A percentile compares a stretch with the other conserved stretches of the same genome.
These are phyloP conservation scores for Lepus timidus DNA, from an alignment of 2,113 vertebrate species.

Conservation along the genomic window DNA sequence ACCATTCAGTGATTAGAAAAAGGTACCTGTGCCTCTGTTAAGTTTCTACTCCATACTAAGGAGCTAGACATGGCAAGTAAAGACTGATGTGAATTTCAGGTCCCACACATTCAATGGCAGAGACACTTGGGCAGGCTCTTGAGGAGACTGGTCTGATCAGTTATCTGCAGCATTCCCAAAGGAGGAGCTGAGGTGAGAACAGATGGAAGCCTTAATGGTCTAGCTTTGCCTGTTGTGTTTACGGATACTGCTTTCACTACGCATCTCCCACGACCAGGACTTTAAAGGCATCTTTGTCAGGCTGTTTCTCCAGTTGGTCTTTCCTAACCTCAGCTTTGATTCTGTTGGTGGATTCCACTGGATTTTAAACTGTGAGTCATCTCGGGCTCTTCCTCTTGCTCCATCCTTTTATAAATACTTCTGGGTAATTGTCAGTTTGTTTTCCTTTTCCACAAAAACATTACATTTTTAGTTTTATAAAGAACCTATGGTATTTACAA, in stretches of 20 bases:
- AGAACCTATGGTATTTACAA: too few relatives aligned
- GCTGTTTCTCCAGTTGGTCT: not conserved
- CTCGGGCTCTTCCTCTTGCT: not conserved
- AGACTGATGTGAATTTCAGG: not conserved
- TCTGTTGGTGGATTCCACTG: not conserved
- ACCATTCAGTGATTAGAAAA: not conserved
- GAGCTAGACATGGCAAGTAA: not conserved
- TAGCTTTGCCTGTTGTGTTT: not conserved
- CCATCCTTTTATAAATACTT: not conserved
- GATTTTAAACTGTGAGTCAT: not conserved
- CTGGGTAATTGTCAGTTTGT: not conserved
- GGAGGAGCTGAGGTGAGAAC: not conserved
- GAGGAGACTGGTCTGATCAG: not conserved
- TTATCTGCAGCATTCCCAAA: not conserved
- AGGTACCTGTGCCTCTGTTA: not conserved
- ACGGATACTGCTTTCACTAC: not conserved
- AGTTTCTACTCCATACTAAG: not conserved
- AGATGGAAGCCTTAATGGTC: too few relatives aligned
- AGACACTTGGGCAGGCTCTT: not conserved
- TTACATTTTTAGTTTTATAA: not conserved
- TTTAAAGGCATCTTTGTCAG: not conserved
- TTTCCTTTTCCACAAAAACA: not conserved
- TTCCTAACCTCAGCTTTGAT: not conserved
- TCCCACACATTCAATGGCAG: fast-evolving
- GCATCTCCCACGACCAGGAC: fast-evolving